phyloP scores from a whole-genome alignment of 2,113 vertebrate genomes.

The Cryptomyrus ogoouensis region DNA sequence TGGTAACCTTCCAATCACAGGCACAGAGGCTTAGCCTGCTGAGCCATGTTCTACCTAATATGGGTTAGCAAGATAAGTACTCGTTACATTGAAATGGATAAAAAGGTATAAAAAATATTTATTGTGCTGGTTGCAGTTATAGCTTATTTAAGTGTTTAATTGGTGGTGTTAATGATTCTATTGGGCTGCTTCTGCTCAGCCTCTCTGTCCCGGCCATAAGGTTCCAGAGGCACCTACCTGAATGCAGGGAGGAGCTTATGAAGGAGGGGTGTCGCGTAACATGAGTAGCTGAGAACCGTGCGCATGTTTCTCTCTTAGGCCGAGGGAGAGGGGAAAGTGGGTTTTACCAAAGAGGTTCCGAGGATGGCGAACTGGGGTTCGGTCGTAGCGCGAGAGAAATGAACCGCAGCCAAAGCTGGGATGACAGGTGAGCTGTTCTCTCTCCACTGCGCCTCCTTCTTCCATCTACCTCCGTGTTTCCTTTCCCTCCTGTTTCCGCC shows the following conservation, averaged over 20 bases:
- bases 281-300: not conserved
- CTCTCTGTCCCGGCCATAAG: not conserved
- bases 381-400: slow-evolving; percentile 63
- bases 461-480: not conserved
- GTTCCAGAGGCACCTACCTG: not conserved
- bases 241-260: not conserved
- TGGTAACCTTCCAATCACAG: not conserved
- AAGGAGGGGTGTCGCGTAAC: not conserved
- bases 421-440: slow-evolving; percentile 58
- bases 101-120: not conserved
- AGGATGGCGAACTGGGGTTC: slow-evolving; percentile 64
- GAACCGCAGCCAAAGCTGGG: slow-evolving; percentile 73
- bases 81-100: not conserved
- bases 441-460: not conserved
- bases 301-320: slow-evolving; percentile 38
- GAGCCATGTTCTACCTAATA: not conserved
- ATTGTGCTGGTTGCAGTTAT: not conserved
- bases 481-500: not conserved
- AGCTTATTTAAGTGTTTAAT: not conserved
- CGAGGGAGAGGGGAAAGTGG: slow-evolving; percentile 65
- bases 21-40: not conserved
- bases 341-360: slow-evolving; percentile 70
- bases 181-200: not conserved
- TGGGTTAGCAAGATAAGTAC: not conserved
- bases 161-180: not conserved